These are phyloP conservation scores for Melanotaenia nigrans DNA, from an alignment of 2,797 vertebrate species.

Conservation along the genomic window DNA sequence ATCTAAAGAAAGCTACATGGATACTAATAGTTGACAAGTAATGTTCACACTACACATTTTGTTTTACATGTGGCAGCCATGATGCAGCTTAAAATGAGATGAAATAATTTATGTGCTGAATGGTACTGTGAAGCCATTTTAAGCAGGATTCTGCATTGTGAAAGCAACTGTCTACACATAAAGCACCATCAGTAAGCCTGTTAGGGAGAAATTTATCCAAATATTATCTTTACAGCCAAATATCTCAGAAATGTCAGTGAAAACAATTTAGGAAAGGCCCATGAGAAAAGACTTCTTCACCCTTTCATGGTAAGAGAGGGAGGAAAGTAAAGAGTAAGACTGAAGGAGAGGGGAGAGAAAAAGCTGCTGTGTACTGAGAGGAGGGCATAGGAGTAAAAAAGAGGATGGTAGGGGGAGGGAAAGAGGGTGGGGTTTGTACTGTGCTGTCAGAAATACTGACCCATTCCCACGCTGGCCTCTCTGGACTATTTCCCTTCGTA, in stretches of 20 bases:
- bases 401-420: constrained; percentile 33
- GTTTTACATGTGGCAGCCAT: constrained; percentile 26
- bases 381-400: constrained; percentile 39
- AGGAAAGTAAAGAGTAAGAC: constrained; percentile 42
- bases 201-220: constrained; percentile 74
- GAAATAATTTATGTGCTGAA: neutral
- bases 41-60: constrained; percentile 9
- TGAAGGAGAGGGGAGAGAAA: constrained; percentile 19
- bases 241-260: constrained; percentile 83
- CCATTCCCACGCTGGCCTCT: constrained; percentile 84
- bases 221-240: constrained; percentile 79
- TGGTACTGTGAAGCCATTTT: constrained; percentile 34
- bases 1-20: constrained; percentile 13
- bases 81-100: constrained; percentile 13
- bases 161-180: constrained; percentile 30
- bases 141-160: constrained; percentile 26
- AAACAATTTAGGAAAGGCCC: constrained; percentile 79
- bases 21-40: constrained; percentile 28
- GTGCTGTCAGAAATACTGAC: constrained; percentile 76
- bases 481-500: constrained; percentile 67
- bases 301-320: constrained; percentile 51
- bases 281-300: constrained; percentile 76
- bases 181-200: constrained; percentile 54
- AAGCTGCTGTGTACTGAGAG: constrained; percentile 53
- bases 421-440: constrained; percentile 55